These are phyloP conservation scores for Panopea generosa DNA, from an alignment of 2,888 invertebrate genomes.

Conservation along the genomic window DNA sequence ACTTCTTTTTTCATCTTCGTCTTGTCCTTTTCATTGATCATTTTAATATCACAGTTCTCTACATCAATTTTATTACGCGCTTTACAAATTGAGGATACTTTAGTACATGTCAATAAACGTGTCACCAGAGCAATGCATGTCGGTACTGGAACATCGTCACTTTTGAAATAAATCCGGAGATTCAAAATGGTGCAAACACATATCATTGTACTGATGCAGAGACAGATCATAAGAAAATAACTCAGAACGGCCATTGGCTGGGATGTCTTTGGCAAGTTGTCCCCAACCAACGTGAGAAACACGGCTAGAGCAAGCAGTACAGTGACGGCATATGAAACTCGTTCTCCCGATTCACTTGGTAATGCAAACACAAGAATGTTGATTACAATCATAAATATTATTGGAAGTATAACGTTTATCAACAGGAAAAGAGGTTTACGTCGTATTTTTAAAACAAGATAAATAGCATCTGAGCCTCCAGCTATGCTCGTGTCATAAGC, in stretches of 20 bases:
- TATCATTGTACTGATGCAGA: slow-evolving; percentile 54
- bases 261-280: slow-evolving; percentile 60
- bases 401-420: slow-evolving; percentile 62
- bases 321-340: slow-evolving; percentile 62
- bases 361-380: slow-evolving; percentile 61
- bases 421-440: slow-evolving; percentile 58
- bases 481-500: slow-evolving; percentile 1
- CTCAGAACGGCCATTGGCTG: slow-evolving; percentile 62
- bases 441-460: slow-evolving; percentile 29
- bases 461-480: slow-evolving; percentile 21
- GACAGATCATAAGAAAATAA: slow-evolving; percentile 56
- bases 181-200: slow-evolving; percentile 57
- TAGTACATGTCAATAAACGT: neutral
- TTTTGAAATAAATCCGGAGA: slow-evolving; percentile 48
- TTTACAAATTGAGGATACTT: neutral
- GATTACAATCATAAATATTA: slow-evolving; percentile 59
- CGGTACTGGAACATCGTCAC: neutral
- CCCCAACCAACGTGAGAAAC: slow-evolving; percentile 63
- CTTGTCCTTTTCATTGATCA: neutral
- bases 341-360: slow-evolving; percentile 61
- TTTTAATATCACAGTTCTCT: neutral
- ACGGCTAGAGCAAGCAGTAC: slow-evolving; percentile 65
- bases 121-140: neutral
- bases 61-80: neutral
- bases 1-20: neutral